Conservation (phyloP, 37 sponge, comb jelly and placozoan genomes). For the Corticium candelabrum region DNA sequence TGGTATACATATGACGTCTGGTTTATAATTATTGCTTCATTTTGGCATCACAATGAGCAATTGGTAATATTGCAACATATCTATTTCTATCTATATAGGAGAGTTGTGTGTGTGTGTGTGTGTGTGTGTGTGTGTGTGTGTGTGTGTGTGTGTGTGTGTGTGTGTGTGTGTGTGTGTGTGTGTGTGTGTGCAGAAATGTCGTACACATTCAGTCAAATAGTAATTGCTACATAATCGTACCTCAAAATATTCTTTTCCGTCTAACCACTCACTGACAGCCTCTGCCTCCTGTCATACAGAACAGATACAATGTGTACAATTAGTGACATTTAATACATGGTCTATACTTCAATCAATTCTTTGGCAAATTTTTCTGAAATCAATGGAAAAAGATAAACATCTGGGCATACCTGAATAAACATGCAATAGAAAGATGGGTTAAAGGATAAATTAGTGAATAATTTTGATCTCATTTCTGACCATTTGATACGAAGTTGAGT, state of each 20-base stretch:
- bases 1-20: too few relatives aligned
- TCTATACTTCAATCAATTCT: slow-evolving; percentile 52
- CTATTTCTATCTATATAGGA: too few relatives aligned
- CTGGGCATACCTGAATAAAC: slow-evolving; percentile 77
- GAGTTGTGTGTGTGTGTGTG: slow-evolving; percentile 15
- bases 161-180: slow-evolving; percentile 19
- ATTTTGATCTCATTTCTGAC: too few relatives aligned
- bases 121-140: background rate
- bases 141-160: slow-evolving; percentile 6
- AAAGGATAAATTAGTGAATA: background rate
- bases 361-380: slow-evolving; percentile 57
- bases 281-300: slow-evolving; percentile 73
- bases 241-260: too few relatives aligned
- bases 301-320: too few relatives aligned
- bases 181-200: slow-evolving; percentile 5
- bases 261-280: slow-evolving; percentile 72
- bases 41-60: too few relatives aligned
- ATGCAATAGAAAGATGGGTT: background rate
- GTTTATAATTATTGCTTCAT: too few relatives aligned
- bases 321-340: too few relatives aligned
- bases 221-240: background rate
- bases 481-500: too few relatives aligned
- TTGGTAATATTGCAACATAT: too few relatives aligned
- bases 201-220: too few relatives aligned
- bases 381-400: slow-evolving; percentile 90